These are phyloP conservation scores for Drosophila nr. medialis DNA, from an alignment of 2,888 invertebrate genomes.

Conservation along the genomic window DNA sequence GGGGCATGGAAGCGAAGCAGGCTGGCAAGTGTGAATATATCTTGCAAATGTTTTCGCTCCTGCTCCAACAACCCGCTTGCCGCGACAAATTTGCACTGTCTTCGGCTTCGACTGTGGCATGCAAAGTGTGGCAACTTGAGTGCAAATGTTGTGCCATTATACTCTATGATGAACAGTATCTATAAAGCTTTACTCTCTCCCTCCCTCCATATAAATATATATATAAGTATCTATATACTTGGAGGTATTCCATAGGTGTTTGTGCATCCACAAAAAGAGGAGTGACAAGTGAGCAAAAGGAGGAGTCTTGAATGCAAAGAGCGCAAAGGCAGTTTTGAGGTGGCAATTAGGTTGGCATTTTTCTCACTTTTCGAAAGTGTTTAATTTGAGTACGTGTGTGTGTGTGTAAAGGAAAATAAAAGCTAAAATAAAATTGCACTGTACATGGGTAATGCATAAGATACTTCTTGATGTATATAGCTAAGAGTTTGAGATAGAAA, in stretches of 20 bases:
- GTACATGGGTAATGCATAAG: not conserved
- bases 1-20: not conserved
- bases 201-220: not conserved
- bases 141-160: slow-evolving; percentile 78
- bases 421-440: slow-evolving; percentile 1
- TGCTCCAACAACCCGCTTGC: slow-evolving; percentile 20
- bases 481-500: not conserved
- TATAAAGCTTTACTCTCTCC: slow-evolving; percentile 22
- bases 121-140: slow-evolving; percentile 70
- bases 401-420: not conserved
- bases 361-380: slow-evolving; percentile 26
- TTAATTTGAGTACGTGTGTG: slow-evolving; percentile 34
- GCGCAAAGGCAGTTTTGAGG: slow-evolving; percentile 22
- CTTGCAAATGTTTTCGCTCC: slow-evolving; percentile 38
- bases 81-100: slow-evolving; percentile 74
- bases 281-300: slow-evolving; percentile 21
- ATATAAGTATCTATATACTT: not conserved
- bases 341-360: slow-evolving; percentile 52
- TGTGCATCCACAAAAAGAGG: slow-evolving; percentile 4
- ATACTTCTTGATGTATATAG: not conserved
- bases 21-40: slow-evolving; percentile 44
- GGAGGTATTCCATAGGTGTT: not conserved
- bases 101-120: slow-evolving; percentile 57
- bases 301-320: slow-evolving; percentile 17
- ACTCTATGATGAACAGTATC: slow-evolving; percentile 52